These are phyloP conservation scores for Dryococelus australis DNA, from an alignment of 2,888 invertebrate species.

Conservation along the genomic window DNA sequence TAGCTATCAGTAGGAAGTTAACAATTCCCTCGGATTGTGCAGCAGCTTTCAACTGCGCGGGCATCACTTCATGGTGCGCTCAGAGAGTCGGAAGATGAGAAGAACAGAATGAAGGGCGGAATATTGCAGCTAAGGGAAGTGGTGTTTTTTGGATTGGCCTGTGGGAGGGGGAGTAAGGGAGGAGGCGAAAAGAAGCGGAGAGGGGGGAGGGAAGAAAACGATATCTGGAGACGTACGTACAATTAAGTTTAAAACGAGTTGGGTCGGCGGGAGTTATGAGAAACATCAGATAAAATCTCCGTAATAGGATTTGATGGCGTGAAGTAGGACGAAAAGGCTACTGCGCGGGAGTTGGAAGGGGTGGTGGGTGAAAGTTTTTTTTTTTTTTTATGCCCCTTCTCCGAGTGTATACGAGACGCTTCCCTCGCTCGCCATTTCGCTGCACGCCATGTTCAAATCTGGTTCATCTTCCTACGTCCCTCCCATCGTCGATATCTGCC, in stretches of 20 bases:
- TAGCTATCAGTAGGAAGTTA: neutral
- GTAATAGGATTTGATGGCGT: constrained; percentile 32
- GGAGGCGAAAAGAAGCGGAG: neutral
- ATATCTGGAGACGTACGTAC: constrained; percentile 25
- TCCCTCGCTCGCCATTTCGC: too few species aligned
- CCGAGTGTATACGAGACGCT: too few species aligned
- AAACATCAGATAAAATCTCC: constrained; percentile 38
- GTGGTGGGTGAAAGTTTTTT: too few species aligned
- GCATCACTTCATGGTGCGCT: neutral
- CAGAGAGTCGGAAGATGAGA: constrained; percentile 29
- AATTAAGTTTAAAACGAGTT: constrained; percentile 33
- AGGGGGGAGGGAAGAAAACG: neutral
- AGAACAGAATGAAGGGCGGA: constrained; percentile 30
- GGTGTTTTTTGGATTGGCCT: neutral
- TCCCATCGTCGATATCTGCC: too few species aligned
- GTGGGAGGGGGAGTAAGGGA: neutral
- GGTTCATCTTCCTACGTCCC: too few species aligned
- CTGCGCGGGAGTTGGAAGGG: too few species aligned
- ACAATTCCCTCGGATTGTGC: neutral
- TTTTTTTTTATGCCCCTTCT: too few species aligned
- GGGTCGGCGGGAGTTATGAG: constrained; percentile 30
- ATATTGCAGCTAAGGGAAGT: neutral
- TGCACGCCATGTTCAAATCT: too few species aligned
- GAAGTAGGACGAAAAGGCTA: neutral
- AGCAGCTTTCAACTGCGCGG: neutral